Base-by-base conservation (phyloP, 2,113 vertebrate species). In the Nyctereutes procyonoides region DNA sequence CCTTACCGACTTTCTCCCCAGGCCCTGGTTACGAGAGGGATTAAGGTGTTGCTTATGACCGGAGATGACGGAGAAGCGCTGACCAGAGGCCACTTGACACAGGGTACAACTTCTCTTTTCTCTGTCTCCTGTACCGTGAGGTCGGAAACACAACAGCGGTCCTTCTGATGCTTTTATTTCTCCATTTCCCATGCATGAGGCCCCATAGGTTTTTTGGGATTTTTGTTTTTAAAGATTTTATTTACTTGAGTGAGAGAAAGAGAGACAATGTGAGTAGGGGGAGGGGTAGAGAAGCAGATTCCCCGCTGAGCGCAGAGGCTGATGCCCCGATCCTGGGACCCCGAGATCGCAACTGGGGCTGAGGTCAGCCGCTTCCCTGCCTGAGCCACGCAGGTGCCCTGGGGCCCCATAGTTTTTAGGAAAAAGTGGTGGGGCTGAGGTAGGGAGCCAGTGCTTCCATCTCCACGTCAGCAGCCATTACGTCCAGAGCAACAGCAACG, bases 21-120 rank as follows among this genome's bases (percentile, higher is more conserved):
- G 97, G 95, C 95, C 11, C 80, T 97, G 62, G 48, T 87, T 84
- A 86, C 3, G 30, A 96, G 96, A 73, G 81, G 92, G 15, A 62
- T 97, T 65, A 5, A 20, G 15, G 80, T 89, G 48, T 32, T 97
- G 35, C 88, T 97, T 80, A 69, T 96, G 90, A 97, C 97, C 4
- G 96, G 96, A 3, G 97, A 97, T 32, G 35, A 67, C 12, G 96
- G 97, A 43, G 20, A 7, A 60, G n/a, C 30, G 0, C 20, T 97
- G 67, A 67, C 0, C 86, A 58, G 62, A 19, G 97, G 96, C 28
- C 84, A 62, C 48, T 24, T 95, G 22, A 62, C 63, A 16, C 53
- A 43, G 0, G 95, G 96, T 97, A 92, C 0, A 13, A 11, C 3
- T 76, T 92, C 71, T 24, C 32, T 92, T 51, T 67, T 17, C 26